These are phyloP conservation scores for Trochalopteron elliotii DNA, from an alignment of 2,113 vertebrate genomes.

Conservation along the genomic window DNA sequence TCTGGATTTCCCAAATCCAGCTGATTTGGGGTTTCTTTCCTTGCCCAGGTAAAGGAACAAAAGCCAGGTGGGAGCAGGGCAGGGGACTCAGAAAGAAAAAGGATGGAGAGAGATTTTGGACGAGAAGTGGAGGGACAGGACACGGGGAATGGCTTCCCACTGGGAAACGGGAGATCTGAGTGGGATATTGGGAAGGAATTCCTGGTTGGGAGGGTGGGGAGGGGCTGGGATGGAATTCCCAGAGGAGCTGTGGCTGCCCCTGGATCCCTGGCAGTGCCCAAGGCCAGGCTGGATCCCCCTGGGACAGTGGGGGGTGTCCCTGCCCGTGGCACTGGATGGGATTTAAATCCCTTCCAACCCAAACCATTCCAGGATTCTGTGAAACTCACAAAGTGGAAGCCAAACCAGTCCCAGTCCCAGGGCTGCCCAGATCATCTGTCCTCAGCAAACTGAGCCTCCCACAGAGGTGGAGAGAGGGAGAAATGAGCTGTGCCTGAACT, in stretches of 20 bases:
- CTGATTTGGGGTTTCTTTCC: neutral
- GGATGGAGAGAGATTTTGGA: neutral
- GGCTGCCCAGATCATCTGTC: neutral
- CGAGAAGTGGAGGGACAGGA: neutral
- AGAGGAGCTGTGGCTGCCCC: too few species aligned
- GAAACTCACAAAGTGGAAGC: neutral
- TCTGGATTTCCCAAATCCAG: neutral
- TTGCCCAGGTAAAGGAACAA: neutral
- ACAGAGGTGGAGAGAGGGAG: too few species aligned
- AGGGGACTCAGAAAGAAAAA: neutral
- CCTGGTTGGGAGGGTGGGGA: too few species aligned
- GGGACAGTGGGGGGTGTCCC: neutral
- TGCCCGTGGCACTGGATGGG: neutral
- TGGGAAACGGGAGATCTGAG: too few species aligned
- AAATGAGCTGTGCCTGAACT: accelerated
- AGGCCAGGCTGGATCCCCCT: too few species aligned
- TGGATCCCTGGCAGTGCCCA: too few species aligned
- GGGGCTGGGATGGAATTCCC: too few species aligned
- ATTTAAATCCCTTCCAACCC: neutral
- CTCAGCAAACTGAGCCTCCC: too few species aligned
- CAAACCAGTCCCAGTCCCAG: neutral
- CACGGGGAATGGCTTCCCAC: too few species aligned
- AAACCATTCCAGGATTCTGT: neutral
- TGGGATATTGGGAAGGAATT: too few species aligned
- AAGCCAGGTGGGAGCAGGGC: neutral